A percentile compares a stretch with the other conserved stretches of the same genome.
Evolutionary conservation across 1,140 invertebrate genomes (phyloP).

Genomic region (Epicauta chinensis): DNA sequence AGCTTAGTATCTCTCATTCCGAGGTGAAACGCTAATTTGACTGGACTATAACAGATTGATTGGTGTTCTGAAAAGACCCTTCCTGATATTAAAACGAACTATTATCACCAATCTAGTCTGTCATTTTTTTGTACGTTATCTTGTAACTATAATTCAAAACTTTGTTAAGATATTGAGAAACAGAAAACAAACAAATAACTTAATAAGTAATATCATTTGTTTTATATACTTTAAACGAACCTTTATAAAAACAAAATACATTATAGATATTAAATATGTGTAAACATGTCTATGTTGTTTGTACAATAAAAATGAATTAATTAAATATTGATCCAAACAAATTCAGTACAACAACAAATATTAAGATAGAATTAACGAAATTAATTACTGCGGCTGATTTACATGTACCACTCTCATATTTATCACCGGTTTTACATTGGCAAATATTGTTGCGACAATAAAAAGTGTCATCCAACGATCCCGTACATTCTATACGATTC

Average conservation of each 20-base stretch:
- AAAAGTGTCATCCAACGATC: constrained; percentile 5
- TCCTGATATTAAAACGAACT: too few species aligned
- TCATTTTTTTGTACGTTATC: neutral
- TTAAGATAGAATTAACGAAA: neutral
- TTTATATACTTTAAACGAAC: constrained; percentile 13
- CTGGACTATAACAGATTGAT: neutral
- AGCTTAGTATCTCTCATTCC: too few species aligned
- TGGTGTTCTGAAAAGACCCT: neutral
- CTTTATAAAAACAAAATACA: constrained; percentile 12
- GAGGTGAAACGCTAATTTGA: too few species aligned
- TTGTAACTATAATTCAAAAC: constrained; percentile 14
- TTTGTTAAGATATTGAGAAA: constrained; percentile 4
- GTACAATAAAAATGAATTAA: constrained; percentile 16
- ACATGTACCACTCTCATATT: neutral
- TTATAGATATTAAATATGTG: constrained; percentile 16
- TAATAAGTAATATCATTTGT: constrained; percentile 12
- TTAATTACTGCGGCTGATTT: neutral
- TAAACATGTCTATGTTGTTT: constrained; percentile 17
- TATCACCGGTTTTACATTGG: constrained; percentile 5
- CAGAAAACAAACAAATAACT: constrained; percentile 3
- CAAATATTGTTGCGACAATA: constrained; percentile 3
- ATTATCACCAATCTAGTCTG: too few species aligned
- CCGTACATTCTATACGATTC: neutral
- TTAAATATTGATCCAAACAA: neutral
- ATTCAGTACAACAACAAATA: neutral